Conservation (phyloP, 2,888 invertebrate genomes). For the Pollenia griseotomentosa region DNA sequence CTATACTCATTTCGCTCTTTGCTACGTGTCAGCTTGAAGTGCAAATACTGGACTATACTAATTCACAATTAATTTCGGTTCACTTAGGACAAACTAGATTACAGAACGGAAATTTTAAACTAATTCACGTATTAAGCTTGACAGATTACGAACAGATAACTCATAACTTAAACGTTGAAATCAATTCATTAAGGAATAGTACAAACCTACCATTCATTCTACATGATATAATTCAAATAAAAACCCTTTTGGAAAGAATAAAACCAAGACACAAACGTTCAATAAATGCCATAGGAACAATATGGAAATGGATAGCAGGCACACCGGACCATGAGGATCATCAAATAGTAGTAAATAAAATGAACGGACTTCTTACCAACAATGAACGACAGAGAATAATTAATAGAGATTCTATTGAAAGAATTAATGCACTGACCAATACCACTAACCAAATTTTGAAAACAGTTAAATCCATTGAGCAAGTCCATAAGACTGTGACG, state of each 20-base stretch:
- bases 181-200: neutral
- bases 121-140: neutral
- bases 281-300: neutral
- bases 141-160: too few relatives aligned
- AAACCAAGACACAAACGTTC: neutral
- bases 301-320: neutral
- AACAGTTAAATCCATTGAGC: neutral
- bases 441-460: neutral
- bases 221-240: neutral
- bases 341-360: constrained; percentile 6
- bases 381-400: neutral
- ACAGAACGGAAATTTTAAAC: constrained; percentile 8
- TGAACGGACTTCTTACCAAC: neutral
- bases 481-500: neutral
- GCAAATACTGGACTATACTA: constrained; percentile 21
- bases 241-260: neutral
- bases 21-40: neutral
- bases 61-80: constrained; percentile 18
- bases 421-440: neutral
- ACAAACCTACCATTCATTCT: neutral
- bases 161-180: neutral
- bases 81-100: neutral
- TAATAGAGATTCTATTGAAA: too few relatives aligned
- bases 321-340: constrained; percentile 1
- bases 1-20: neutral